These are phyloP conservation scores for Cremastinae sp. DNA, from an alignment of 2,888 invertebrate genomes.

Conservation along the genomic window DNA sequence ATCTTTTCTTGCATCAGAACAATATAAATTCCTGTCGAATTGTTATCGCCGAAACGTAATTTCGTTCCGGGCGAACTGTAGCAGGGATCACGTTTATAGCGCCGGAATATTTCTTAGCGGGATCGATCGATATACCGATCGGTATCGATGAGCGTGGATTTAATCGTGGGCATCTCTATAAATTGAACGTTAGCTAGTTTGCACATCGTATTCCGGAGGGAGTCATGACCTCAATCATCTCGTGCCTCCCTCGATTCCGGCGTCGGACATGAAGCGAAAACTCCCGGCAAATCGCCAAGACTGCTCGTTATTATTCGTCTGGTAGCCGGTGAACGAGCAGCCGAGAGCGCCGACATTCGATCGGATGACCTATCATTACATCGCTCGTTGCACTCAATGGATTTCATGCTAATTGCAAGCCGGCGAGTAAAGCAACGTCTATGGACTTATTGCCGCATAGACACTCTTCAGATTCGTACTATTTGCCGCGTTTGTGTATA, in stretches of 20 bases:
- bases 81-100: too few species aligned
- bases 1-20: too few species aligned
- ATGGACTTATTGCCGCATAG: constrained; percentile 1
- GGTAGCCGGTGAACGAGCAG: constrained; percentile 30
- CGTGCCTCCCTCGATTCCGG: neutral
- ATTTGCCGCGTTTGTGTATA: constrained; percentile 1
- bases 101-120: too few species aligned
- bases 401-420: constrained; percentile 48
- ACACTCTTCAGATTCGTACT: neutral
- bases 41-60: too few species aligned
- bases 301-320: neutral
- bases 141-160: too few species aligned
- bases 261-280: neutral
- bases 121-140: too few species aligned
- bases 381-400: constrained; percentile 17
- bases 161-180: too few species aligned
- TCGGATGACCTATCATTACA: constrained; percentile 57
- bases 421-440: neutral
- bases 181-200: neutral
- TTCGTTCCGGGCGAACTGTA: too few species aligned
- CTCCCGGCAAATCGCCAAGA: neutral
- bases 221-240: constrained; percentile 24
- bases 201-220: constrained; percentile 4
- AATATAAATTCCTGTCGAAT: too few species aligned
- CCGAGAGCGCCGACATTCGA: constrained; percentile 15